Conservation (phyloP, 2,888 invertebrate genomes). For the Anaspis maculata region DNA sequence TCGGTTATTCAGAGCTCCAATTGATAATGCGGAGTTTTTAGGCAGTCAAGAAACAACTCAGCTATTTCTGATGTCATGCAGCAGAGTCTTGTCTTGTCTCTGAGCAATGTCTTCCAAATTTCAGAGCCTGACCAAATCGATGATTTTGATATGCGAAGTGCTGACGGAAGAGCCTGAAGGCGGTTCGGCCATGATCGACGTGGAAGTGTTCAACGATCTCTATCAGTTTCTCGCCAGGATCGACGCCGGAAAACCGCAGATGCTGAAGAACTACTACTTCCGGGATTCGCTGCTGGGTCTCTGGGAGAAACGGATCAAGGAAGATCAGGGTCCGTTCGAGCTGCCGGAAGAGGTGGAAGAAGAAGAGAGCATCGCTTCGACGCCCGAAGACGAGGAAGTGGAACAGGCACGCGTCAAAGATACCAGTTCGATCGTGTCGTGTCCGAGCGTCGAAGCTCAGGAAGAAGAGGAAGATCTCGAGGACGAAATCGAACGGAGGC, state of each 20-base stretch:
- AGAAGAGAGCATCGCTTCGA: constrained; percentile 2
- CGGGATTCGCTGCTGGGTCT: constrained; percentile 33
- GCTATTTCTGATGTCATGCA: too few relatives aligned
- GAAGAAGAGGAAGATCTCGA: constrained; percentile 6
- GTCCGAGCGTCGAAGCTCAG: constrained; percentile 21
- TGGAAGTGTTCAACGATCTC: constrained; percentile 53
- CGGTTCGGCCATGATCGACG: constrained; percentile 65
- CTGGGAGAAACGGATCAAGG: constrained; percentile 9
- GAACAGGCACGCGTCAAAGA: constrained; percentile 17
- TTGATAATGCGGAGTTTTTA: too few relatives aligned
- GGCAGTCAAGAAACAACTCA: too few relatives aligned
- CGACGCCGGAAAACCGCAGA: constrained; percentile 45
- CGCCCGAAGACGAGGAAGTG: constrained; percentile 13
- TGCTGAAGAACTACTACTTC: constrained; percentile 33
- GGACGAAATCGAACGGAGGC: constrained; percentile 18
- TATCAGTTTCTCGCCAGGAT: constrained; percentile 51
- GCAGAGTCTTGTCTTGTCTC: too few relatives aligned
- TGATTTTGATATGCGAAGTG: constrained; percentile 73
- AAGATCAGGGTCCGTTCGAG: constrained; percentile 11
- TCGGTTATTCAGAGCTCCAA: too few relatives aligned
- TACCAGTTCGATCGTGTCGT: constrained; percentile 24
- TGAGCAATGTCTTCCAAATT: too few relatives aligned
- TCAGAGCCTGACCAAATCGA: constrained; percentile 66
- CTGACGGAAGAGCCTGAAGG: constrained; percentile 79
- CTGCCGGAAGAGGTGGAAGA: background rate